Percentiles rank a stretch among this genome's conserved stretches.
These are phyloP conservation scores for Cephonodes hylas DNA, from an alignment of 2,888 invertebrate genomes.

Conservation along the genomic window DNA sequence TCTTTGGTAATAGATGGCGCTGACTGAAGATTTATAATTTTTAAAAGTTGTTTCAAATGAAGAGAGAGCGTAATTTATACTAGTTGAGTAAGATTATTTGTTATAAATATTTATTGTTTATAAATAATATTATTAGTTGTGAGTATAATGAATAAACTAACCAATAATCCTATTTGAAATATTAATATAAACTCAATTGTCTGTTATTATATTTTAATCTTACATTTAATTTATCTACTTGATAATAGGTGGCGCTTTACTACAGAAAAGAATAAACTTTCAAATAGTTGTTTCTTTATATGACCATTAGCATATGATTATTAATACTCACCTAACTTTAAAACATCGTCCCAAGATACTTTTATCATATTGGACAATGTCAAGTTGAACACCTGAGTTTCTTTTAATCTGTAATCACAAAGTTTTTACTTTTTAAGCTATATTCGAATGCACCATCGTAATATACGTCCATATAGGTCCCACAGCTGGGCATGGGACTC, in stretches of 20 bases:
- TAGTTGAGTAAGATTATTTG: not conserved
- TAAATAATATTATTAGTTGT: too few species aligned
- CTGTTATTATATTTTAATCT: too few species aligned
- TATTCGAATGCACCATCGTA: not conserved
- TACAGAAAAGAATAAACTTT: not conserved
- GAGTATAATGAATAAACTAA: too few species aligned
- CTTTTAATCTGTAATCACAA: slow-evolving; percentile 57
- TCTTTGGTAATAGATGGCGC: too few species aligned
- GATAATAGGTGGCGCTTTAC: not conserved
- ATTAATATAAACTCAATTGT: too few species aligned
- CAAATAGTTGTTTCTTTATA: too few species aligned
- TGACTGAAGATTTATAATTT: too few species aligned
- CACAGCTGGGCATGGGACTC: too few species aligned
- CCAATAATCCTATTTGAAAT: too few species aligned
- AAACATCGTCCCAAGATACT: slow-evolving; percentile 91
- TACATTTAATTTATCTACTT: not conserved
- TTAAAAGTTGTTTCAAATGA: not conserved
- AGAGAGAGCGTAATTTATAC: too few species aligned
- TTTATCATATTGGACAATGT: slow-evolving; percentile 88
- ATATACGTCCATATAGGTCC: too few species aligned
- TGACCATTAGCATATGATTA: not conserved
- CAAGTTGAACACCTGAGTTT: slow-evolving; percentile 86
- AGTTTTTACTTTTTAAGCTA: not conserved
- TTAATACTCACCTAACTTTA: slow-evolving; percentile 82
- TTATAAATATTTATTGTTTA: too few species aligned